Evolutionary conservation across 2,888 invertebrate genomes (phyloP).

Genomic region (Ptilodon capucinus): DNA sequence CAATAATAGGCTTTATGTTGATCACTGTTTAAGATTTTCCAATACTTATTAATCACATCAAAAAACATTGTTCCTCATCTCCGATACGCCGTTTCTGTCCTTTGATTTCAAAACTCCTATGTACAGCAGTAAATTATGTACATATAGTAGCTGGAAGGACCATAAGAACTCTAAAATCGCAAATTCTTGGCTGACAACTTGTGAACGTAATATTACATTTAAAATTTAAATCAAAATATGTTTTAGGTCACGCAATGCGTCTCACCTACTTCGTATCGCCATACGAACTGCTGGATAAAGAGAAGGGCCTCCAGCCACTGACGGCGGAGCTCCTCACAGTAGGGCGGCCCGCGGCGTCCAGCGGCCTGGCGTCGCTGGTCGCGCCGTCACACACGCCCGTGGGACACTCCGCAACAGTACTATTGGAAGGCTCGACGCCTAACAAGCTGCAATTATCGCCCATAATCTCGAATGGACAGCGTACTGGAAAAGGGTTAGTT

Average conservation of each 20-base stretch:
- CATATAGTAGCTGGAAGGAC: no score
- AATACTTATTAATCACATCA: no score
- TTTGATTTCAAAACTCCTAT: no score
- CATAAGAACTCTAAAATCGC: no score
- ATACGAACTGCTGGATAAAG: slow-evolving; percentile 93
- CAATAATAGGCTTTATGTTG: no score
- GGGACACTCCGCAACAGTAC: slow-evolving; percentile 94
- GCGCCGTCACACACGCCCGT: slow-evolving; percentile 82
- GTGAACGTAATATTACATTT: no score
- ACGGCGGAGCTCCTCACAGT: slow-evolving; percentile 87
- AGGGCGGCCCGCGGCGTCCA: slow-evolving; percentile 62
- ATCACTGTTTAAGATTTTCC: no score
- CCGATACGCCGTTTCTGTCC: no score
- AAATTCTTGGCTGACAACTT: no score
- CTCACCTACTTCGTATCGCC: slow-evolving; percentile 97
- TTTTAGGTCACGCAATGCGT: slow-evolving; percentile 96
- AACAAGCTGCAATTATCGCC: slow-evolving; percentile 91
- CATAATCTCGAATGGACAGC: slow-evolving; percentile 86
- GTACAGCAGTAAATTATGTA: no score
- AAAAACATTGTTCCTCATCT: no score
- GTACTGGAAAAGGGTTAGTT: slow-evolving; percentile 87
- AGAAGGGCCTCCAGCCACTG: slow-evolving; percentile 88
- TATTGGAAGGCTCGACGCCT: slow-evolving; percentile 92
- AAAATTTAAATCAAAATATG: no score
- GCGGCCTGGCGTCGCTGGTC: slow-evolving; percentile 66